Conservation (phyloP, 1,140 invertebrate genomes). For the Telenomus remus region DNA sequence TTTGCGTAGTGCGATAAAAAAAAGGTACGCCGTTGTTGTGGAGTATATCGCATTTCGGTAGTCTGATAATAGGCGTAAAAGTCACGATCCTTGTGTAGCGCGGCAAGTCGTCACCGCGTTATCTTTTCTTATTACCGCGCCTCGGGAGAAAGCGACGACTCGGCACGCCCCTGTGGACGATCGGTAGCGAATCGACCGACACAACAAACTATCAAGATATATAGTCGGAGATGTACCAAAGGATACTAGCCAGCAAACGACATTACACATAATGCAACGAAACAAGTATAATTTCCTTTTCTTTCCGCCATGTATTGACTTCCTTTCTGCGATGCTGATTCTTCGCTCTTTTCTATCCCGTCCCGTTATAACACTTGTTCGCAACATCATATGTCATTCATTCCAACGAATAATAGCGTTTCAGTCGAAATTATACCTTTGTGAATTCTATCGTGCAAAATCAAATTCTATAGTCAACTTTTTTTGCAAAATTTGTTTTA, state of each 20-base stretch:
- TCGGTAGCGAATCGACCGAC: conserved; percentile 54
- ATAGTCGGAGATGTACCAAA: conserved; percentile 56
- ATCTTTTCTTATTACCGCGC: conserved; percentile 56
- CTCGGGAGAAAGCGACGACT: conserved; percentile 55
- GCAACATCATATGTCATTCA: conserved; percentile 23
- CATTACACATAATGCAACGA: conserved; percentile 49
- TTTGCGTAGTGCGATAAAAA: conserved; percentile 24
- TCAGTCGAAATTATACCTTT: conserved; percentile 1
- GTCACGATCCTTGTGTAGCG: conserved; percentile 36
- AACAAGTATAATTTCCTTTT: conserved; percentile 47
- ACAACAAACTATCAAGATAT: conserved; percentile 55
- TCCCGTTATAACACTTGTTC: conserved; percentile 26
- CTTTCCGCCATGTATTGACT: conserved; percentile 50
- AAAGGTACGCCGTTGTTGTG: conserved; percentile 22
- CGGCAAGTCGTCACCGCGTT: conserved; percentile 38
- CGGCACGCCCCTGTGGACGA: conserved; percentile 52
- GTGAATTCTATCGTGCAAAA: no score
- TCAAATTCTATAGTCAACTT: no score
- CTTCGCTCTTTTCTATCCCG: conserved; percentile 42
- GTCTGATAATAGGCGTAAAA: conserved; percentile 43
- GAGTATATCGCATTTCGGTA: conserved; percentile 37
- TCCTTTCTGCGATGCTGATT: conserved; percentile 27
- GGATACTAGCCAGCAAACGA: conserved; percentile 55
- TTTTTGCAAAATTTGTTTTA: no score
- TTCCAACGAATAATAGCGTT: neutral